A percentile compares a stretch with the other conserved stretches of the same genome.
Evolutionary conservation across 1,140 invertebrate species (phyloP).

Genomic region (Bombus pyrosoma): DNA sequence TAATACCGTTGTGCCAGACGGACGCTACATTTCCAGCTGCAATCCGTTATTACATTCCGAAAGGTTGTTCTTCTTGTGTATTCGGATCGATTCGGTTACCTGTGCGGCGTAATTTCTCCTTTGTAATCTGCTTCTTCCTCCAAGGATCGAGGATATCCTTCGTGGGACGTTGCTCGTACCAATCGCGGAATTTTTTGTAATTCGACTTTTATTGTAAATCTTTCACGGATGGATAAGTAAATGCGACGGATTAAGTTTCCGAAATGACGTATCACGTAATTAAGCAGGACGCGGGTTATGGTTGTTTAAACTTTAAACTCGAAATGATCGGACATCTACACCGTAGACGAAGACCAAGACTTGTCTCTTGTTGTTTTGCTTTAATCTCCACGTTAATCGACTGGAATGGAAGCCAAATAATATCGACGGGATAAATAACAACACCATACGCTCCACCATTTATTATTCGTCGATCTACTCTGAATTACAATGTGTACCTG

Average conservation of each 20-base stretch:
- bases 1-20: background rate
- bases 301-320: background rate
- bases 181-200: background rate
- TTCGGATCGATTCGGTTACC: background rate
- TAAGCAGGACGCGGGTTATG: background rate
- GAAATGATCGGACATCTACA: background rate
- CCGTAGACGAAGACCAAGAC: background rate
- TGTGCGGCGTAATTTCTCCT: background rate
- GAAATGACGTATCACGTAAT: background rate
- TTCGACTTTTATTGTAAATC: background rate
- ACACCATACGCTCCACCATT: background rate
- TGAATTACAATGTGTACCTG: background rate
- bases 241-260: background rate
- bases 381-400: background rate
- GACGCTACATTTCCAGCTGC: background rate
- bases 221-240: background rate
- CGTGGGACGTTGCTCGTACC: background rate
- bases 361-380: background rate
- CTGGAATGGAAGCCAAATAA: background rate
- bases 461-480: background rate
- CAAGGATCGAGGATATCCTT: too few species aligned
- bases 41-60: background rate
- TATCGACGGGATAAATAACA: background rate
- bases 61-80: background rate
- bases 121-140: background rate